Conservation (phyloP, 2,113 vertebrate species). For the Leuciscus idus region DNA sequence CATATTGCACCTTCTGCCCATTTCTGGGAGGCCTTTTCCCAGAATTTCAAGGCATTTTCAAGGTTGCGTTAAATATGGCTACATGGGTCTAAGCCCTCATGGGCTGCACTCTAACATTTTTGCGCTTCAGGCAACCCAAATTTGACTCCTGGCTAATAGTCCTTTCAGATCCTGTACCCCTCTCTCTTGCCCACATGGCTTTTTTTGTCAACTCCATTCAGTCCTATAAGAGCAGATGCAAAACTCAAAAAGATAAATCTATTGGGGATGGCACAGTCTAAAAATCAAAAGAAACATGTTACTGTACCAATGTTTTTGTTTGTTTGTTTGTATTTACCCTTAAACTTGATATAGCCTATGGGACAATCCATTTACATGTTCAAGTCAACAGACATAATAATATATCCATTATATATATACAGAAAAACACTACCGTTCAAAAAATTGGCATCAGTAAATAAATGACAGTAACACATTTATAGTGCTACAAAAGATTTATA, state of each 20-base stretch:
- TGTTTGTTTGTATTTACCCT: too few species aligned
- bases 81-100: neutral
- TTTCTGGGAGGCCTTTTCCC: neutral
- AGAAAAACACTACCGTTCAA: too few species aligned
- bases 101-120: neutral
- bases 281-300: too few species aligned
- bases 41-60: neutral
- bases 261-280: too few species aligned
- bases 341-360: too few species aligned
- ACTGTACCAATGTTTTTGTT: too few species aligned
- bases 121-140: neutral
- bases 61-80: neutral
- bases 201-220: neutral
- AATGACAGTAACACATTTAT: too few species aligned
- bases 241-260: neutral
- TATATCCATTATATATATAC: too few species aligned
- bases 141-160: neutral
- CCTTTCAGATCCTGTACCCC: neutral
- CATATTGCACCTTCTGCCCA: neutral
- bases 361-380: too few species aligned
- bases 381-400: too few species aligned
- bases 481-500: too few species aligned
- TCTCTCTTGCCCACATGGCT: neutral
- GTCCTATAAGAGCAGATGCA: neutral
- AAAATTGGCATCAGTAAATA: too few species aligned